Evolutionary conservation across 2,113 vertebrate genomes (phyloP).

Genomic region (Riparia riparia): DNA sequence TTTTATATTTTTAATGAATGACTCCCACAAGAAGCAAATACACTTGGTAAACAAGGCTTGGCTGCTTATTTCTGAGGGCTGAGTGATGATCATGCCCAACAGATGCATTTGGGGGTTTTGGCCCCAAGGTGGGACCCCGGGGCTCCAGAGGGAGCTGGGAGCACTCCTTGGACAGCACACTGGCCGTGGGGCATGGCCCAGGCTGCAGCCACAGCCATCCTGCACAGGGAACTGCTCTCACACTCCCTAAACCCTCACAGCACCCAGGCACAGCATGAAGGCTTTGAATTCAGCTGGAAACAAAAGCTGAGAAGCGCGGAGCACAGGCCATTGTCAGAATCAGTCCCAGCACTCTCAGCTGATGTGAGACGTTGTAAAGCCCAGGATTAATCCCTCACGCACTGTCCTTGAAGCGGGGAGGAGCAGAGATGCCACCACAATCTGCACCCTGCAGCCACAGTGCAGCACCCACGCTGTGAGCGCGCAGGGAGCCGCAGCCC

Average conservation of each 20-base stretch:
- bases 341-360: not conserved
- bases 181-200: accelerated
- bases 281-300: not conserved
- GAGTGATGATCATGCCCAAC: accelerated
- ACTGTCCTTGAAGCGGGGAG: not conserved
- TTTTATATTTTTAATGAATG: not conserved
- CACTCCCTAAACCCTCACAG: not conserved
- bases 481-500: not conserved
- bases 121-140: accelerated
- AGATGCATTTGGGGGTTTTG: not conserved
- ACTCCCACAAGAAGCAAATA: not conserved
- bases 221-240: accelerated
- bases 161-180: accelerated
- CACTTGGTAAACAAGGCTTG: too few species aligned
- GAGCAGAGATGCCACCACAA: not conserved
- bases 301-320: not conserved
- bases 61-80: not conserved
- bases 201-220: not conserved
- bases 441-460: not conserved
- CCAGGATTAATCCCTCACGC: not conserved
- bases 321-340: not conserved
- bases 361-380: not conserved
- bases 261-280: not conserved
- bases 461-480: not conserved
- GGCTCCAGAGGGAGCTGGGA: not conserved